A percentile compares a stretch with the other conserved stretches of the same genome.
Evolutionary conservation across 2,113 vertebrate species (phyloP).

Genomic region (Seriola quinqueradiata): DNA sequence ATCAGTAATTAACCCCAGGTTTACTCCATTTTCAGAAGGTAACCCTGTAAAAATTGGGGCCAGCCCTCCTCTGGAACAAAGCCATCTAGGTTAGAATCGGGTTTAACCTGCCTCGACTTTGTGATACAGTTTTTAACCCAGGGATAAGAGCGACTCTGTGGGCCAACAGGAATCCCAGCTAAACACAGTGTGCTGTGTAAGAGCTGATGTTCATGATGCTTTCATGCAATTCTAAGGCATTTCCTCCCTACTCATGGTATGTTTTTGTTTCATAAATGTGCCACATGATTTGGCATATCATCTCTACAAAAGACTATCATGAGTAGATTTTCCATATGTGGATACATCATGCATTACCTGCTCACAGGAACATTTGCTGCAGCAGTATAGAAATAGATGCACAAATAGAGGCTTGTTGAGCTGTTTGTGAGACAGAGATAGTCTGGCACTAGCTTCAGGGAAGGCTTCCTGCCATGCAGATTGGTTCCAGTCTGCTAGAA

Average conservation of each 20-base stretch:
- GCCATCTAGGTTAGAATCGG: conserved; percentile 18
- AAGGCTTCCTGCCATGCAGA: conserved; percentile 51
- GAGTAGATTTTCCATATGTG: not conserved
- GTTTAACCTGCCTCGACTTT: conserved; percentile 23
- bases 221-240: not conserved
- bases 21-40: conserved; percentile 44
- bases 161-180: not conserved
- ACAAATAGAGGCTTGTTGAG: conserved; percentile 51
- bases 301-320: not conserved
- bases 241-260: not conserved
- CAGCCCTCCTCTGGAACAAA: conserved; percentile 29
- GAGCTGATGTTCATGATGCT: not conserved
- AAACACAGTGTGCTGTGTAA: not conserved
- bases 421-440: conserved; percentile 66
- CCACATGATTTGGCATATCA: not conserved
- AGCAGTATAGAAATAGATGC: conserved; percentile 22
- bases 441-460: conserved; percentile 52
- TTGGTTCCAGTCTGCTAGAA: conserved; percentile 76
- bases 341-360: conserved; percentile 18
- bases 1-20: conserved; percentile 54
- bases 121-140: conserved; percentile 24
- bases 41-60: conserved; percentile 52
- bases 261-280: not conserved
- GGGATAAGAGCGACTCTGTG: not conserved
- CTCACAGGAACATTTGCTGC: conserved; percentile 13